A percentile compares a stretch with the other conserved stretches of the same genome.
Conservation (phyloP, 2,888 invertebrate genomes). For the Macropis europaea region DNA sequence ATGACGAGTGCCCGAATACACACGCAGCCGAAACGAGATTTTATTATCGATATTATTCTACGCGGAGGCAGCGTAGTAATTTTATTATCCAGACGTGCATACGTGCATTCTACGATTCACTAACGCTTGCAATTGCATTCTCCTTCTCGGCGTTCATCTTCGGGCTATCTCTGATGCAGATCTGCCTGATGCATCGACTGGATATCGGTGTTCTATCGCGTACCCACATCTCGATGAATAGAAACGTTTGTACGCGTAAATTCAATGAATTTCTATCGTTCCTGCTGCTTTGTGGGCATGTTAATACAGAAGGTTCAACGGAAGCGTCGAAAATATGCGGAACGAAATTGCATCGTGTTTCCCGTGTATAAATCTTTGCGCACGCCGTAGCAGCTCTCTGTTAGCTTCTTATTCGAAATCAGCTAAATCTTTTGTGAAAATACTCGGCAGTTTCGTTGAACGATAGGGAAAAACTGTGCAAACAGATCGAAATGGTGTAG, state of each 20-base stretch:
- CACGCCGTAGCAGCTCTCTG: not conserved
- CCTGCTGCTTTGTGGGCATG: not conserved
- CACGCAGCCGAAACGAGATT: constrained; percentile 42
- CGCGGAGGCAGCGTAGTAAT: constrained; percentile 44
- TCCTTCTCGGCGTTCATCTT: not conserved
- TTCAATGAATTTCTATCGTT: constrained; percentile 34
- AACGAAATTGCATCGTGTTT: constrained; percentile 7
- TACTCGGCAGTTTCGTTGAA: too few species aligned
- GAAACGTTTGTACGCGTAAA: constrained; percentile 26
- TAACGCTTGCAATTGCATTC: not conserved
- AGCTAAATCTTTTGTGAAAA: too few species aligned
- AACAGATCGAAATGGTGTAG: too few species aligned
- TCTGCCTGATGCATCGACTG: constrained; percentile 15
- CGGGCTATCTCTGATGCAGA: constrained; percentile 13
- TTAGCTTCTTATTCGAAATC: not conserved
- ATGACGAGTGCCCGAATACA: constrained; percentile 15
- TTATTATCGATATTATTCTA: constrained; percentile 58
- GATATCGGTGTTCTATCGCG: not conserved
- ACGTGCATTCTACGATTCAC: constrained; percentile 30
- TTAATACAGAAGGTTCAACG: constrained; percentile 3
- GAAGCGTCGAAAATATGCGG: constrained; percentile 19
- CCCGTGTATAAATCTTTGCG: constrained; percentile 1
- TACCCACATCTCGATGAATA: constrained; percentile 4
- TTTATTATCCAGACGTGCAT: constrained; percentile 55
- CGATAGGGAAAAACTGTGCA: too few species aligned